A percentile compares a stretch with the other conserved stretches of the same genome.
Evolutionary conservation across 2,113 vertebrate species (phyloP).

Genomic region (Melozone crissalis): DNA sequence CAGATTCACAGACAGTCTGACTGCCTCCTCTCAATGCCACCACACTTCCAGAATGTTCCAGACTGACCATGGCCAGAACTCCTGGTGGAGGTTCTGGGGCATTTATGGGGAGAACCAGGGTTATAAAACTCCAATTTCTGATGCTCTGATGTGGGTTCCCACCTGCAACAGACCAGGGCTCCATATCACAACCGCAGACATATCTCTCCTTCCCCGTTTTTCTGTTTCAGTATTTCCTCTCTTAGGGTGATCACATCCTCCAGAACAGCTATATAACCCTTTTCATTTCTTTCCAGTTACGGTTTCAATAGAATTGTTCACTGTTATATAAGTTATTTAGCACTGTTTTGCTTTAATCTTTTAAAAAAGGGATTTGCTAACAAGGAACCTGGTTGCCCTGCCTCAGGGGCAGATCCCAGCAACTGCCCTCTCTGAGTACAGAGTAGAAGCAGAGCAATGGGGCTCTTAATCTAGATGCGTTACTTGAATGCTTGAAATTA

Average conservation of each 20-base stretch:
- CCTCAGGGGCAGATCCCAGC: not conserved
- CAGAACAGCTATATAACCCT: not conserved
- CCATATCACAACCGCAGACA: not conserved
- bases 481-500: not conserved
- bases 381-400: not conserved
- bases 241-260: not conserved
- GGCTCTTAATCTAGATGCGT: not conserved
- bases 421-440: rapidly evolving
- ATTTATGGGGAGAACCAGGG: not conserved
- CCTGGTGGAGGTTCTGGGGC: not conserved
- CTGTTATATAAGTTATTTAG: not conserved
- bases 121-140: not conserved
- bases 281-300: not conserved
- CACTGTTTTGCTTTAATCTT: not conserved
- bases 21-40: rapidly evolving
- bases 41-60: not conserved
- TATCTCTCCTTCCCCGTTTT: not conserved
- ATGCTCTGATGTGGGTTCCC: rapidly evolving
- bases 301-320: not conserved
- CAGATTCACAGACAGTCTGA: not conserved
- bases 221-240: not conserved
- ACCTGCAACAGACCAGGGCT: not conserved
- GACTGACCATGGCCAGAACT: not conserved
- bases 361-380: not conserved
- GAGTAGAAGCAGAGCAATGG: not conserved